Conservation (phyloP, 2,113 vertebrate species). For the Phrynocephalus versicolor region DNA sequence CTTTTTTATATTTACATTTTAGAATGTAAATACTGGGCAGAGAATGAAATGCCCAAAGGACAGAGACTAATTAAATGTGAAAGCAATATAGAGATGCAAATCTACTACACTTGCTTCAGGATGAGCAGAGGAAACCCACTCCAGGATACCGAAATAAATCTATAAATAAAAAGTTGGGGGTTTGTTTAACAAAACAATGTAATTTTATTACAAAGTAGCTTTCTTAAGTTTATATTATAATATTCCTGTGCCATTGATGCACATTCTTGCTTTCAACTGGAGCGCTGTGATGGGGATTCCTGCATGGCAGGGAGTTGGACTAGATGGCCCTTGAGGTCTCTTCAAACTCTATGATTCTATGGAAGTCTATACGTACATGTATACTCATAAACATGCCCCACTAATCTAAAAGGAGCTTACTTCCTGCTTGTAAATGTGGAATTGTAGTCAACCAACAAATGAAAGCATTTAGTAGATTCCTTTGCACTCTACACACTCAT, state of each 20-base stretch:
- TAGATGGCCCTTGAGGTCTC: too few relatives aligned
- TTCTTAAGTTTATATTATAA: background rate
- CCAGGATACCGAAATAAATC: background rate
- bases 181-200: background rate
- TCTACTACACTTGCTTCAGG: background rate
- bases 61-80: background rate
- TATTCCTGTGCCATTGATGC: background rate
- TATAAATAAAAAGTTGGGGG: background rate
- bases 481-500: background rate
- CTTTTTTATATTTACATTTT: constrained; percentile 1
- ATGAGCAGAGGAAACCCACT: background rate
- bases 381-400: background rate
- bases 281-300: too few relatives aligned
- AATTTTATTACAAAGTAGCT: background rate
- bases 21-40: background rate
- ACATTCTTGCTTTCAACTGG: background rate
- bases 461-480: background rate
- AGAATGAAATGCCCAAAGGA: background rate
- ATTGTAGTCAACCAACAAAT: background rate
- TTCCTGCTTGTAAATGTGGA: background rate
- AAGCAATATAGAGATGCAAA: background rate
- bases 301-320: too few relatives aligned
- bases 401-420: background rate
- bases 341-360: too few relatives aligned
- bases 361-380: too few relatives aligned